Base-by-base conservation (phyloP, 2,113 vertebrate genomes). In the Oryzias celebensis region DNA sequence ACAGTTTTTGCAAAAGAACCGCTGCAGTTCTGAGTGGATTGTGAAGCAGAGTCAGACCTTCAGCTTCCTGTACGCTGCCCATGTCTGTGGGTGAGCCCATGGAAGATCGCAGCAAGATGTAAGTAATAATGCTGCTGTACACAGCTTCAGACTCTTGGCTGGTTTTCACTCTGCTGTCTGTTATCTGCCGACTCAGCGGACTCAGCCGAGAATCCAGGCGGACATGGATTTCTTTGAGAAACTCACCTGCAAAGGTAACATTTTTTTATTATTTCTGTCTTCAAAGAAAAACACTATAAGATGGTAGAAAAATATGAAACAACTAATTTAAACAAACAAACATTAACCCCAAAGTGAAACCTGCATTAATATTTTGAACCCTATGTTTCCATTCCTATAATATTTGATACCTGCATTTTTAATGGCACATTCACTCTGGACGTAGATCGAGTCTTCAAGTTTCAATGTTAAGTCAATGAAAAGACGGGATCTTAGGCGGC, bases 71-170 rank as follows among this genome's bases (percentile, higher is more conserved):
- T 3, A 87, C 45, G 0, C 62, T n/a, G 61, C 0, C 50, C 51
- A 17, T n/a, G 14, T 88, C 79, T 1, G 85, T 31, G 10, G 81
- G 65, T 0, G 88, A 83, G 26, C 81, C 87, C 47, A 91, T 80
- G 80, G 90, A 89, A 1, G 94, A 96, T 23, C 88, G 80, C 16
- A 94, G 92, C 58, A 97, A 70, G 44, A 93, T 65, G 0, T 94
- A 98, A 59, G 87, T 87, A 53, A 95, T 52, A 0, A 97, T 90
- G 67, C 90, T 93, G 5, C 52, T 77, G 73, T 97, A 96, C 24
- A 94, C 63, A 12, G 60, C 85, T 2, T 94, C 90, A 17, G 92
- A 46, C 17, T 95, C 93, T 2, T 93, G 90, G 51, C 83, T 78
- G 0, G 58, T 61, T 57, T 46, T 88, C 16, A 90, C 91, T 57